Base-by-base conservation (phyloP, 2,797 vertebrate species). In the Ibycter americanus region DNA sequence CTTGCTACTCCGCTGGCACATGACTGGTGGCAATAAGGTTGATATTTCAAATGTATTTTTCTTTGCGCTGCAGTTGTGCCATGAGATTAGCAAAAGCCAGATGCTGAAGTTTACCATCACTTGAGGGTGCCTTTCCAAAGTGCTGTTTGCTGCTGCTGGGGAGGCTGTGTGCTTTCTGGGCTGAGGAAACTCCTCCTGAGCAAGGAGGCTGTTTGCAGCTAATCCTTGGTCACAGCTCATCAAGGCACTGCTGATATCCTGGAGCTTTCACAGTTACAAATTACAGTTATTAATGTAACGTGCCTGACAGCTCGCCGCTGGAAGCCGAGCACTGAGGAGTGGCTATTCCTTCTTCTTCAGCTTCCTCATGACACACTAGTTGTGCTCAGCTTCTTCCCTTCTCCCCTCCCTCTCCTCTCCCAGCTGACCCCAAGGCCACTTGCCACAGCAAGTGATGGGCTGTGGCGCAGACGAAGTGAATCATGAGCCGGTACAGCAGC, bases 71-170 rank as follows among this genome's bases (percentile, higher is more conserved):
- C 12, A 13, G 26, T 9, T 0, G 0, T 46, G 29, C 38, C 55
- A 4, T 1, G 36, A 38, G 55, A n/a, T 34, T 61, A 81, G 52
- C 71, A 59, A 47, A 87, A 44, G 51, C 26, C 55, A 1, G 54
- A 1, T 6, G 0, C 26, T 27, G 70, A 51, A 32, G 12, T 70
- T 40, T 26, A 4, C 51, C 38, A 3, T 40, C 12, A 0, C 11
- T 42, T 10, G 44, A 27, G 0, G 44, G 44, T 51, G 47, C 26
- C 9, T 80, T 46, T 20, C 29, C 40, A 32, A 15, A 12, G 31
- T 3, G 1, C n/a, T 25, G 4, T 2, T n/a, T 2, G 1, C 25
- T 56, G 25, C 44, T 70, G 49, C 61, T 18, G 44, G 42, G 49
- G 15, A 6, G 22, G 32, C 19, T 54, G 32, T 1, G 46, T 5